A percentile compares a stretch with the other conserved stretches of the same genome.
Conservation (phyloP, 2,888 invertebrate genomes). For the Octonoba sinensis region DNA sequence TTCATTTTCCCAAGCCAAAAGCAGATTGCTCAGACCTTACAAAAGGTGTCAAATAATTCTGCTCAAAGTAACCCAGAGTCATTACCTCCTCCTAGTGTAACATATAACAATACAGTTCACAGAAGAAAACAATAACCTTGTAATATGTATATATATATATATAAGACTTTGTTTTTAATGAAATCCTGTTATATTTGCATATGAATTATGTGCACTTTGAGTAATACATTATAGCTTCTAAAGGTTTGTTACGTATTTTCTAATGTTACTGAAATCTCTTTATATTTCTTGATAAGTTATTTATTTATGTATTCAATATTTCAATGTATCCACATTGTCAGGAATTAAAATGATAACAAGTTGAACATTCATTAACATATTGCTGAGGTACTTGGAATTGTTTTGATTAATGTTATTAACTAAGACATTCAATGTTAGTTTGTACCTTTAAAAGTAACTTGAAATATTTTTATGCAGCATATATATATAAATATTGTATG, state of each 20-base stretch:
- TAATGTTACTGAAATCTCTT: conserved; percentile 10
- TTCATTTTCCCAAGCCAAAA: conserved; percentile 53
- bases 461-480: too few species aligned
- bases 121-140: conserved; percentile 25
- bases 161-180: conserved; percentile 32
- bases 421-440: too few species aligned
- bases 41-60: neutral
- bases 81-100: conserved; percentile 7
- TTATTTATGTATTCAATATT: conserved; percentile 15
- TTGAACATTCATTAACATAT: too few species aligned
- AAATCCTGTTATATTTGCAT: conserved; percentile 45
- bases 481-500: too few species aligned
- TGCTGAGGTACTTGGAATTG: too few species aligned
- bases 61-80: conserved; percentile 14
- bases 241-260: conserved; percentile 41
- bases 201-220: too few species aligned
- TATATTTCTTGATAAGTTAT: neutral
- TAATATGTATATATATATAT: neutral
- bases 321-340: too few species aligned
- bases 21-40: conserved; percentile 45
- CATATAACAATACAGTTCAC: conserved; percentile 26
- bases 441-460: too few species aligned
- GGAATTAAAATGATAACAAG: too few species aligned
- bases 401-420: too few species aligned
- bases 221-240: conserved; percentile 7